These are phyloP conservation scores for Festucalex cinctus DNA, from an alignment of 2,113 vertebrate species.

Conservation along the genomic window DNA sequence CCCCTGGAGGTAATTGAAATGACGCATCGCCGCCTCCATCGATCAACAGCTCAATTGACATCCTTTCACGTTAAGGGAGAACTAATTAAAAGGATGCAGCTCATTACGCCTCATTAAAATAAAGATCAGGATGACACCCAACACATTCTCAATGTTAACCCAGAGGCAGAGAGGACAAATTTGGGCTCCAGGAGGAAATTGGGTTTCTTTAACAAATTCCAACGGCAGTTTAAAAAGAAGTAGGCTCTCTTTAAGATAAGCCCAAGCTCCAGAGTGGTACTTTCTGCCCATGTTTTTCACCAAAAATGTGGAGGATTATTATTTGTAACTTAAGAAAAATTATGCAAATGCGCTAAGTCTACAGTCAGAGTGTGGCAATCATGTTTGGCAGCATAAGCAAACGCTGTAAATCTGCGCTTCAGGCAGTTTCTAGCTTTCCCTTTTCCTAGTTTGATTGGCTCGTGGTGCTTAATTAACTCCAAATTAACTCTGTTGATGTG, in stretches of 20 bases:
- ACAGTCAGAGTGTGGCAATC: background rate
- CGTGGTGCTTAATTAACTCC: background rate
- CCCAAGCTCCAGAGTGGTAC: slow-evolving; percentile 2
- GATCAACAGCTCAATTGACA: slow-evolving; percentile 63
- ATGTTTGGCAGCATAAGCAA: slow-evolving; percentile 3
- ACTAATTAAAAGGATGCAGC: slow-evolving; percentile 59
- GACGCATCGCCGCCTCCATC: slow-evolving; percentile 52
- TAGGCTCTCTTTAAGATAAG: slow-evolving; percentile 20
- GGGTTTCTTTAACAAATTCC: background rate
- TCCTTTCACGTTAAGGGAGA: slow-evolving; percentile 55
- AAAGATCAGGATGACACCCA: slow-evolving; percentile 43
- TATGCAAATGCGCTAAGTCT: background rate
- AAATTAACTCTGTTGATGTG: background rate
- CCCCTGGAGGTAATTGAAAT: slow-evolving; percentile 54
- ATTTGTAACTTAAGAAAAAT: slow-evolving; percentile 5
- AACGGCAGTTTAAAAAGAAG: slow-evolving; percentile 14
- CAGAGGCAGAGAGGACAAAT: background rate
- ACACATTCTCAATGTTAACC: slow-evolving; percentile 22
- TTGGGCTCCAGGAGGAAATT: background rate
- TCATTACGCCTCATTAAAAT: slow-evolving; percentile 70
- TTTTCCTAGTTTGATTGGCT: background rate
- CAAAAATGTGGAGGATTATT: background rate
- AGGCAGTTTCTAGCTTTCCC: background rate
- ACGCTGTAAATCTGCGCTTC: background rate
- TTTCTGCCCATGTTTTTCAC: slow-evolving; percentile 16